phyloP scores from a whole-genome alignment of 2,888 invertebrate species.

The Eudasyphora cyanicolor region DNA sequence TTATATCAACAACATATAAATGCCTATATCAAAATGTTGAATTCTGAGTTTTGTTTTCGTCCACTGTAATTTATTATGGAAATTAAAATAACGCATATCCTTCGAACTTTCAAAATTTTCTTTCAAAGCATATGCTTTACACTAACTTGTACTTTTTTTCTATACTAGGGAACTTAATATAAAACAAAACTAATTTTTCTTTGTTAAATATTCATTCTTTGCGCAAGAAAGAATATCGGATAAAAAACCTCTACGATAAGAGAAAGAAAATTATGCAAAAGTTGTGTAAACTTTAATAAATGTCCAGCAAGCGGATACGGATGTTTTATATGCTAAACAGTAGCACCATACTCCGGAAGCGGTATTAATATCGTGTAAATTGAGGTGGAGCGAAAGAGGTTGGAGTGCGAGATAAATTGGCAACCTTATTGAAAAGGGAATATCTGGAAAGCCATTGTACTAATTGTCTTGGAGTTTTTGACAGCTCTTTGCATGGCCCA shows the following conservation, averaged over 20 bases:
- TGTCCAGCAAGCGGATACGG: conserved; percentile 60
- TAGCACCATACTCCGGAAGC: background rate
- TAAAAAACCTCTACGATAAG: conserved; percentile 8
- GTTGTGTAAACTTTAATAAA: conserved; percentile 63
- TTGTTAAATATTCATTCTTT: conserved; percentile 32
- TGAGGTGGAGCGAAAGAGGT: too few species aligned
- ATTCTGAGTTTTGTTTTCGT: too few species aligned
- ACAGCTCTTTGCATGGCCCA: too few species aligned
- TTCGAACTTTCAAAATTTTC: conserved; percentile 32
- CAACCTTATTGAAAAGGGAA: too few species aligned
- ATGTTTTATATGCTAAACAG: conserved; percentile 55
- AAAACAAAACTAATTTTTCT: conserved; percentile 52
- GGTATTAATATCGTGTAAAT: too few species aligned
- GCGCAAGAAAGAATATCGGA: background rate
- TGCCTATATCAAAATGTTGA: too few species aligned
- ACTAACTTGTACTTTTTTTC: background rate
- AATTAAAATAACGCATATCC: conserved; percentile 19
- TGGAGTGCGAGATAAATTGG: too few species aligned
- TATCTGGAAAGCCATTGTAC: too few species aligned
- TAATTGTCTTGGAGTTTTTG: too few species aligned
- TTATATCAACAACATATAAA: too few species aligned
- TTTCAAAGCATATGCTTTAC: conserved; percentile 40
- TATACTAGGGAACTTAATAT: conserved; percentile 7
- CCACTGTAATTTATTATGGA: conserved; percentile 15
- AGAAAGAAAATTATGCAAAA: conserved; percentile 52